Evolutionary conservation across 2,113 vertebrate species (phyloP), one percentile per base, ranked within the genome.

Genomic region (Puntigrus tetrazona): DNA sequence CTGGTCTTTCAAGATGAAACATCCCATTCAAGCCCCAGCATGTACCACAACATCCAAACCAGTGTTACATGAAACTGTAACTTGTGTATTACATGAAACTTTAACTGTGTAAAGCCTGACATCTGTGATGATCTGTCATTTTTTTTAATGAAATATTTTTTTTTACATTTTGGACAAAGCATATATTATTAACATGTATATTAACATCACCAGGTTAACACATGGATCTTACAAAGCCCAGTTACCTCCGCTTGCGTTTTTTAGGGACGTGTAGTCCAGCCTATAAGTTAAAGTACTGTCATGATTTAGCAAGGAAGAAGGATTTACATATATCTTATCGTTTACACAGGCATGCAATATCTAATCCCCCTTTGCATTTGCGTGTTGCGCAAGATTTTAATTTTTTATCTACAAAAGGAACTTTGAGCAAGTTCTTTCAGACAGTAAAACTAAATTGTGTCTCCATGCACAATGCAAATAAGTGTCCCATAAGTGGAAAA

Each of bases 381-480:
- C 7, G 57, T 13, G 20, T 77, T 57, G 11, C 31, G 0, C 74
- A 52, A 77, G 31, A 38, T n/a, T 31, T 78, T 81, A 1, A 29
- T n/a, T 74, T 67, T 69, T 20, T 74, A 25, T 85, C 45, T 31
- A 27, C 43, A 77, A 55, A 50, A 34, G 29, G 61, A 69, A 69
- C 20, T 81, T 67, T 81, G 78, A 69, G 50, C 61, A 50, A 22
- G 27, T n/a, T 9, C 22, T 57, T 57, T 57, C n/a, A 57, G 22
- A 43, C 14, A 27, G 14, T 27, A 5, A 25, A 25, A 41, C 41
- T 9, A 57, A n/a, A 9, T n/a, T n/a, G 8, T 57, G 55, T 57
- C 22, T 57, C 20, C 7, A 22, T 22, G 18, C 8, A 55, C 52
- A 55, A 31, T 65, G 61, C 31, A 5, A 5, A 31, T 65, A 16